Base-by-base conservation (phyloP, 2,113 vertebrate genomes). In the Oncorhynchus kisutch region DNA sequence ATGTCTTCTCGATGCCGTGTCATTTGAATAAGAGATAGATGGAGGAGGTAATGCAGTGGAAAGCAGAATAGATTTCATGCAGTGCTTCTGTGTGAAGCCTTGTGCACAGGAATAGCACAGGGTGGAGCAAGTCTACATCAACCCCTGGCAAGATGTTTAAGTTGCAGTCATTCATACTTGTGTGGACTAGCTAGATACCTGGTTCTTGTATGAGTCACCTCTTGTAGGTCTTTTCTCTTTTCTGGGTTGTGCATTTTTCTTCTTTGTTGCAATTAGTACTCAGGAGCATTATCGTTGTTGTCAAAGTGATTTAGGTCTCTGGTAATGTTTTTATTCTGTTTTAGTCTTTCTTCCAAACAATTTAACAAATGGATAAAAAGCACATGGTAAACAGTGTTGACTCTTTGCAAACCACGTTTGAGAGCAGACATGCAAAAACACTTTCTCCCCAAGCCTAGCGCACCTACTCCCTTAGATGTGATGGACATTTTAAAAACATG, bases 1-100 rank as follows among this genome's bases (percentile, higher is more conserved):
- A 84, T 75, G 74, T 78, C 69, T 78, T 72, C 73, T 14, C 72
- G 20, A 60, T 70, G 16, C 62, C 70, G 51, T 60, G 71, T 81
- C 71, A 76, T 73, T 6, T 29, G 67, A 77, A 67, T 22, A 60
- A 57, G 27, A 82, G 72, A 16, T 12, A 67, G 18, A 24, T 12
- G 29, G 29, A 20, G 69, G 51, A 75, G 27, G 70, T 66, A 27
- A 62, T 27, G 59, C 70, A 51, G 75, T 48, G 34, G 45, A 68
- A 78, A 73, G 25, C 59, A 51, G 16, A 77, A 66, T 76, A 67
- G 59, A 78, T 75, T 25, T 31, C 5, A 14, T 25, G 24, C 62
- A 25, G 22, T 27, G 22, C 18, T 48, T 59, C 25, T 68, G 18
- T 20, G 12, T 49, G 39, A 20, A 77, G 68, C 67, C 22, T 71